phyloP scores from a whole-genome alignment of 2,888 invertebrate genomes.

The Diarsia brunnea region DNA sequence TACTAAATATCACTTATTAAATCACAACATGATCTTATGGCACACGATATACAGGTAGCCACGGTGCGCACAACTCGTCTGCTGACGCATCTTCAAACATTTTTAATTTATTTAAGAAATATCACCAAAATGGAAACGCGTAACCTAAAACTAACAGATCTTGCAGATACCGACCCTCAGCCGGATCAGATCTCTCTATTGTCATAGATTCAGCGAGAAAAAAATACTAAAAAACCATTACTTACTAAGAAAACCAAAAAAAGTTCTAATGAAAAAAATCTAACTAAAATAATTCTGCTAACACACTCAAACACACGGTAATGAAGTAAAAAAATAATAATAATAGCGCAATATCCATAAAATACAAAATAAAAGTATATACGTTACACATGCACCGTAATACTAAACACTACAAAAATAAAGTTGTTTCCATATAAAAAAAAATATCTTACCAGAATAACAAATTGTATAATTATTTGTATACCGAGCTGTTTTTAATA shows the following conservation, averaged over 20 bases:
- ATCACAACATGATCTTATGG: slow-evolving; percentile 91
- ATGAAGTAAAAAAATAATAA: slow-evolving; percentile 86
- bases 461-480: slow-evolving; percentile 89
- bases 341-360: slow-evolving; percentile 88
- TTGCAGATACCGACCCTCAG: slow-evolving; percentile 77
- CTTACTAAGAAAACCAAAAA: slow-evolving; percentile 88
- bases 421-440: slow-evolving; percentile 85
- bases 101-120: slow-evolving; percentile 80
- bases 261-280: slow-evolving; percentile 84
- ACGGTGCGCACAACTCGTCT: slow-evolving; percentile 67
- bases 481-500: slow-evolving; percentile 87
- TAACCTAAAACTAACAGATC: slow-evolving; percentile 86
- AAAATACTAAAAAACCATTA: slow-evolving; percentile 90
- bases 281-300: slow-evolving; percentile 90
- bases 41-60: slow-evolving; percentile 87
- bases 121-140: slow-evolving; percentile 85
- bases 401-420: slow-evolving; percentile 89
- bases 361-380: slow-evolving; percentile 68
- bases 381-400: slow-evolving; percentile 90
- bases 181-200: slow-evolving; percentile 91
- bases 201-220: slow-evolving; percentile 90
- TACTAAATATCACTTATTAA: slow-evolving; percentile 90
- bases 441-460: slow-evolving; percentile 90
- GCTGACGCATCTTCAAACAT: slow-evolving; percentile 87
- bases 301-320: slow-evolving; percentile 90